Evolutionary conservation across 2,113 vertebrate genomes (phyloP).

Genomic region (Struthio camelus): DNA sequence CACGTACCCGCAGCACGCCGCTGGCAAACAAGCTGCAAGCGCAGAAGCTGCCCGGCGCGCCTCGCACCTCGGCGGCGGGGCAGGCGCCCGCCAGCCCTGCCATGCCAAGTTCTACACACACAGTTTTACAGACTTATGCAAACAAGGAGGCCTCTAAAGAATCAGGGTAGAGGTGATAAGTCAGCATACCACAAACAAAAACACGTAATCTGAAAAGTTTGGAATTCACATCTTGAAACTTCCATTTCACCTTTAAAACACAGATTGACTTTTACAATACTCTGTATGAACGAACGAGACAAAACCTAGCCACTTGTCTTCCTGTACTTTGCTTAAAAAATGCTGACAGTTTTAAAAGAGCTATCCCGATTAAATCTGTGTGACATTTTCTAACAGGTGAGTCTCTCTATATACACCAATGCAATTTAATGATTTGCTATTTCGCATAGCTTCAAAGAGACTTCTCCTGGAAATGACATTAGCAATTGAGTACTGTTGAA

Average conservation of each 20-base stretch:
- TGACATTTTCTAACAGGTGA: background rate
- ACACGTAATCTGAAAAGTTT: background rate
- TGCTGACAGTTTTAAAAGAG: background rate
- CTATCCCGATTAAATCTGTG: background rate
- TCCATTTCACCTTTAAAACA: background rate
- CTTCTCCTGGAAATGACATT: background rate
- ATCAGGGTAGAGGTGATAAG: background rate
- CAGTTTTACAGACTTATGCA: background rate
- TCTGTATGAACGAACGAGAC: background rate
- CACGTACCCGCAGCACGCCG: background rate
- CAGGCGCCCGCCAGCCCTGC: background rate
- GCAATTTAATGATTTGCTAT: background rate
- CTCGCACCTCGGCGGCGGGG: background rate
- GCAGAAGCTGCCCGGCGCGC: background rate
- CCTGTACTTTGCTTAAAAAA: background rate
- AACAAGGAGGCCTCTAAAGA: background rate
- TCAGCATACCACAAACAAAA: background rate
- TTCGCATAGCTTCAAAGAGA: background rate
- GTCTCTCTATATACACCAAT: background rate
- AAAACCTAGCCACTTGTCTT: background rate
- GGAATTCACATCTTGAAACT: background rate
- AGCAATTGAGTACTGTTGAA: background rate
- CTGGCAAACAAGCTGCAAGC: background rate
- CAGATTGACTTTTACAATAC: background rate
- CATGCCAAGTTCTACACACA: fast-evolving